Percentiles rank a stretch among this genome's conserved stretches.
Conservation (phyloP, 2,797 vertebrate genomes). For the Sebastes trivittatus region DNA sequence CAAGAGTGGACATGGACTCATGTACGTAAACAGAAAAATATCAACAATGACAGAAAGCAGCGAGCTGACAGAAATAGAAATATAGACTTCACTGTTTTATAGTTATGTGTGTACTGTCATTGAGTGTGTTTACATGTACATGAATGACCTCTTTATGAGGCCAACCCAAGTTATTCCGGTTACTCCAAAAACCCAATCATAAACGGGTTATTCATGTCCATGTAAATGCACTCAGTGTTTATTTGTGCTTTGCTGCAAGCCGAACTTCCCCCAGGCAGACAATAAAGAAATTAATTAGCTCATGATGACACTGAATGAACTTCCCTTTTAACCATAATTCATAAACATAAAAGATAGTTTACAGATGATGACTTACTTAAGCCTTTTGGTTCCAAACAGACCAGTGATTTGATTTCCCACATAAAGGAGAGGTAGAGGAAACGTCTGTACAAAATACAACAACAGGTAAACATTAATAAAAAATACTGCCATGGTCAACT, state of each 20-base stretch:
- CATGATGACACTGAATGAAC: not conserved
- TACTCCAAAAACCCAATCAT: not conserved
- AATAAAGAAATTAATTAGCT: not conserved
- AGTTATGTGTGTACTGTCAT: not conserved
- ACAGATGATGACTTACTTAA: constrained; percentile 85
- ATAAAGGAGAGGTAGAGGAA: constrained; percentile 97
- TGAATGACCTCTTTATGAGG: not conserved
- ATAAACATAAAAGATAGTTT: not conserved
- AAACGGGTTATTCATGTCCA: not conserved
- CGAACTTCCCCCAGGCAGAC: not conserved
- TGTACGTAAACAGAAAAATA: no score
- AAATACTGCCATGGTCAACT: not conserved
- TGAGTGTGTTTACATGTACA: not conserved
- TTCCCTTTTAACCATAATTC: not conserved
- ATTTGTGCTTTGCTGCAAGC: not conserved
- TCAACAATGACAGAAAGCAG: no score
- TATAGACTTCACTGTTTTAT: not conserved
- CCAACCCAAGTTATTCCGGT: no score
- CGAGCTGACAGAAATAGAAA: no score
- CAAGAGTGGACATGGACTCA: no score
- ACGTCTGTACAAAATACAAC: constrained; percentile 83
- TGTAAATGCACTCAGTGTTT: not conserved
- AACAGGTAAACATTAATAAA: not conserved
- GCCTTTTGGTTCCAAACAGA: constrained; percentile 94
- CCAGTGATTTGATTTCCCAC: constrained; percentile 98